Evolutionary conservation across 2,113 vertebrate species (phyloP), one percentile per base, ranked within the genome.

Genomic region (Pelmatolapia mariae): DNA sequence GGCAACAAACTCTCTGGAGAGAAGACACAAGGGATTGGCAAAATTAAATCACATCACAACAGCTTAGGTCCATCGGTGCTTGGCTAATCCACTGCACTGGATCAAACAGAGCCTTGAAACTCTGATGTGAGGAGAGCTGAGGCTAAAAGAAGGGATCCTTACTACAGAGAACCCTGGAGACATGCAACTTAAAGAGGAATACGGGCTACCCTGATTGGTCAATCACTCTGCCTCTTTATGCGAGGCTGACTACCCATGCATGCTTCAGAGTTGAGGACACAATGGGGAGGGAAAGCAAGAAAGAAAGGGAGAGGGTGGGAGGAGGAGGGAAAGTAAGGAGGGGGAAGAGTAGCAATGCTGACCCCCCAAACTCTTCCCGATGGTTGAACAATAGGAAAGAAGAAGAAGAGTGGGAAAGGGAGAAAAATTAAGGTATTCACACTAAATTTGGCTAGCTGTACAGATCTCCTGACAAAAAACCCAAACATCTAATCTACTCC

Each of bases 181-280:
- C 53, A 22, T 33, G 68, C 80, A 57, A 53, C 73, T 86, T 45
- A 24, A 80, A 88, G 82, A 89, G 90, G 33, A 31, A 81, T 73
- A 66, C 56, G 16, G 73, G 7, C 54, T 29, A 13, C 56, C 57
- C 82, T 82, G 89, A 92, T 92, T 93, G 89, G 92, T 68, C 87
- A 78, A 68, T 68, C 59, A 52, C 52, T n/a, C 78, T 26, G 79
- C 52, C 19, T 89, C 91, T 87, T 89, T 89, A 83, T 83, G 73
- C 81, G 26, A 66, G 84, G 92, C 84, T 93, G 93, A 94, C 93
- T 92, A 92, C 91, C 80, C 87, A 92, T 91, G 87, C 93, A 90
- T 92, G 88, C 61, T 87, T 83, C 52, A 86, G 89, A 93, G 87
- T 86, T 59, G 85, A 91, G 84, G 84, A 92, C 89, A 95, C 91